Evolutionary conservation across 2,113 vertebrate genomes (phyloP).

Genomic region (Phylloscopus whistleri): DNA sequence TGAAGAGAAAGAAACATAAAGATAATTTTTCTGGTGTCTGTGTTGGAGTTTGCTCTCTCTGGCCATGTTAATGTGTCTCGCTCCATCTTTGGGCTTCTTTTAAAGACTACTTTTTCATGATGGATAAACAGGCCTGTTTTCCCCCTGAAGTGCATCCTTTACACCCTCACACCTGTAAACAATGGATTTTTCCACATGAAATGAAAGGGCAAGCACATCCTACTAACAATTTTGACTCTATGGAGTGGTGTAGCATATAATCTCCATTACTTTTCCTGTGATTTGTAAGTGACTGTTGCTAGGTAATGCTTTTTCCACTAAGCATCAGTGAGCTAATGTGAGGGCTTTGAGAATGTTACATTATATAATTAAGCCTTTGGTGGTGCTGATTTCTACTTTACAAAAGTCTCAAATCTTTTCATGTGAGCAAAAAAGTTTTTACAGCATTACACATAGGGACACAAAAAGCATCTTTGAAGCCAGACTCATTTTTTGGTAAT

Average conservation of each 20-base stretch:
- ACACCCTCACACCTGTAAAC: conserved; percentile 18
- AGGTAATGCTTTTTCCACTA: conserved; percentile 61
- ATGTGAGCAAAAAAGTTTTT: neutral
- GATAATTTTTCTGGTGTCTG: neutral
- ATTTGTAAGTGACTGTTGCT: conserved; percentile 70
- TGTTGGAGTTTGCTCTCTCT: neutral
- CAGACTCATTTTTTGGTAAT: neutral
- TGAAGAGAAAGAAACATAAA: neutral
- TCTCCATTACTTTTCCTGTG: conserved; percentile 46
- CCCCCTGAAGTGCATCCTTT: neutral
- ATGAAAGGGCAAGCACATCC: conserved; percentile 47
- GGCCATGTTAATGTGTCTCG: neutral
- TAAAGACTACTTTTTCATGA: neutral
- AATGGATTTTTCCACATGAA: conserved; percentile 39
- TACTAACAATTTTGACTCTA: conserved; percentile 46
- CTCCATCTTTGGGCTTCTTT: neutral
- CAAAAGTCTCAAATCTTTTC: neutral
- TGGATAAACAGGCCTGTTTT: neutral
- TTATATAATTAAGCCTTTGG: conserved; percentile 64
- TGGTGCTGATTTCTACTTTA: conserved; percentile 2
- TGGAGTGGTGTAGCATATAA: conserved; percentile 1
- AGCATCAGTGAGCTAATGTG: conserved; percentile 53
- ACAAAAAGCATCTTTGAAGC: neutral
- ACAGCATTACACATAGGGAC: neutral
- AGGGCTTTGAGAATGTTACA: conserved; percentile 35